phyloP scores from a whole-genome alignment of 2,113 vertebrate species.

The Hymenochirus boettgeri region DNA sequence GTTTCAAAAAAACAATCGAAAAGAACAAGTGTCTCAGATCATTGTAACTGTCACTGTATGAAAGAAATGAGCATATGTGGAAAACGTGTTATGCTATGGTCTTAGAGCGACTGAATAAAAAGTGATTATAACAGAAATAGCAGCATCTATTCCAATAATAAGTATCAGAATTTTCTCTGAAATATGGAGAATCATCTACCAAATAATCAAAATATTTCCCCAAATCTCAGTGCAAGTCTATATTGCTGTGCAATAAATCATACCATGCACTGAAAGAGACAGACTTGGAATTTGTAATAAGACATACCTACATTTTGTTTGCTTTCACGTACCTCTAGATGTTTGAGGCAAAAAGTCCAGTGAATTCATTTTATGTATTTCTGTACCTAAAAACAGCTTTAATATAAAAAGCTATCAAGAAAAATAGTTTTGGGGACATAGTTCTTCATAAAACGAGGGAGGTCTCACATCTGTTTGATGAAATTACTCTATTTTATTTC shows the following conservation, averaged over 20 bases:
- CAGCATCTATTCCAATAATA: not conserved
- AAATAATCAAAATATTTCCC: not conserved
- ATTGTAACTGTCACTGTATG: too few relatives aligned
- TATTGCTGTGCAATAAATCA: conserved; percentile 9
- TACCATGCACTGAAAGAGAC: conserved; percentile 4
- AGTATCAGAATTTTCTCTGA: not conserved
- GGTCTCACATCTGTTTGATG: conserved; percentile 23
- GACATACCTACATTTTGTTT: conserved; percentile 6
- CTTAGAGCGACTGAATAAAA: not conserved
- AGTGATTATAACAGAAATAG: not conserved
- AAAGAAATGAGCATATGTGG: too few relatives aligned
- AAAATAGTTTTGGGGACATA: conserved; percentile 21
- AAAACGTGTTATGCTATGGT: too few relatives aligned
- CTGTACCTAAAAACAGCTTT: not conserved
- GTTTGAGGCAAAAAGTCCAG: conserved; percentile 6
- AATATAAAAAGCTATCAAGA: conserved; percentile 27
- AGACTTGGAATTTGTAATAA: conserved; percentile 26
- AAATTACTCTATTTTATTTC: conserved; percentile 39
- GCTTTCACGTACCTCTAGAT: conserved; percentile 22
- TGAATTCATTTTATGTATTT: conserved; percentile 20
- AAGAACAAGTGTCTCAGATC: too few relatives aligned
- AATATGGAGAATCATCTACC: not conserved
- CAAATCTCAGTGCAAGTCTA: not conserved
- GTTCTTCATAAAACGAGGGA: conserved; percentile 17
- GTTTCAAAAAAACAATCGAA: too few relatives aligned